Evolutionary conservation across 2,797 vertebrate species (phyloP).

Genomic region (Chaetodon trifasciatus): DNA sequence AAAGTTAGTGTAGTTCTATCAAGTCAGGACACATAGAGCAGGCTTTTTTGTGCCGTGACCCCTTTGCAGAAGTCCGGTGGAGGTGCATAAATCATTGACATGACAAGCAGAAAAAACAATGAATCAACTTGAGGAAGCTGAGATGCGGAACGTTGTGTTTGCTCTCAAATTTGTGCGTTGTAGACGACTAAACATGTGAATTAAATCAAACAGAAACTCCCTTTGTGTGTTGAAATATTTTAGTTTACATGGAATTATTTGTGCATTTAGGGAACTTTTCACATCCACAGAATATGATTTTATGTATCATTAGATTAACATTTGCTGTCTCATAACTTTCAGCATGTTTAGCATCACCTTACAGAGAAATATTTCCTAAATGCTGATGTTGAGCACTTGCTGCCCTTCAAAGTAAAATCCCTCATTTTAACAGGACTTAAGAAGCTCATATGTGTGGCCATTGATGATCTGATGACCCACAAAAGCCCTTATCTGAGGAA

Average conservation of each 20-base stretch:
- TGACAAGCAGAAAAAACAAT: not conserved
- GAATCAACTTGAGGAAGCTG: not conserved
- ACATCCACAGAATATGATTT: not conserved
- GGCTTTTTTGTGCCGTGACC: constrained; percentile 25
- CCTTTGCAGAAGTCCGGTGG: constrained; percentile 25
- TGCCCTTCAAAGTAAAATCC: not conserved
- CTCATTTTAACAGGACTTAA: not conserved
- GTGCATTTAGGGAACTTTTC: not conserved
- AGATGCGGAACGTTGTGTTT: not conserved
- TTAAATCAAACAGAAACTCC: not conserved
- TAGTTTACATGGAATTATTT: not conserved
- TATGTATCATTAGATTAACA: not conserved
- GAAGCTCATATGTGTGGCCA: not conserved
- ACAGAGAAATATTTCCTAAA: not conserved
- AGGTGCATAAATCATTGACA: constrained; percentile 28
- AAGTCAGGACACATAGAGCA: constrained; percentile 41
- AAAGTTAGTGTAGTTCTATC: constrained; percentile 35
- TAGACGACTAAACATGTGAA: not conserved
- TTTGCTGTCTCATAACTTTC: not conserved
- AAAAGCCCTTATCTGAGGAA: constrained; percentile 4
- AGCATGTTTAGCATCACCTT: not conserved
- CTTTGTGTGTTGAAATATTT: not conserved
- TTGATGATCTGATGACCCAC: constrained; percentile 4
- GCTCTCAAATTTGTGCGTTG: not conserved
- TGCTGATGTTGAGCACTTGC: not conserved